phyloP scores from a whole-genome alignment of 2,797 vertebrate species.

The Pempheris klunzingeri region DNA sequence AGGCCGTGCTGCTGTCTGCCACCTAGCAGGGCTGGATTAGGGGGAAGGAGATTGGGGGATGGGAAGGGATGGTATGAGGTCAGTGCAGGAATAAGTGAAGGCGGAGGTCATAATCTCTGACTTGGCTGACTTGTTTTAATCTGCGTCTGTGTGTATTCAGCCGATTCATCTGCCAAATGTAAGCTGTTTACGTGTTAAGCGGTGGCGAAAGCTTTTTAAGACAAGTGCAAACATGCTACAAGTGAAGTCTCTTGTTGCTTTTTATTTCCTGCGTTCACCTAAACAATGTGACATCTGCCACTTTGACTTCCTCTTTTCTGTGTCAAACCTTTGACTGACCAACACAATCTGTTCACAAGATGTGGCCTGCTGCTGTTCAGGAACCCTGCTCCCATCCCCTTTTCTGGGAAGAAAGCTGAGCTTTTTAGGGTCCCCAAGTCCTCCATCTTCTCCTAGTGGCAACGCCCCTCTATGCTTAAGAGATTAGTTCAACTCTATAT shows the following conservation, averaged over 20 bases:
- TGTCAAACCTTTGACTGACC: slow-evolving; percentile 43
- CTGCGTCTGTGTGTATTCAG: slow-evolving; percentile 54
- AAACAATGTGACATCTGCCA: slow-evolving; percentile 64
- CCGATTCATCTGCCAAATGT: slow-evolving; percentile 50
- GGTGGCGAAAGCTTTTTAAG: slow-evolving; percentile 58
- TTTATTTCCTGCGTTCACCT: slow-evolving; percentile 45
- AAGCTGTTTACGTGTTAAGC: slow-evolving; percentile 71
- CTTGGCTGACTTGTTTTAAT: slow-evolving; percentile 75
- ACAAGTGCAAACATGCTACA: slow-evolving; percentile 54
- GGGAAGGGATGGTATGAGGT: slow-evolving; percentile 64
- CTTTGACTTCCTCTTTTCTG: slow-evolving; percentile 37
- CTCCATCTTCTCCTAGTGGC: not conserved
- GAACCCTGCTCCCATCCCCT: slow-evolving; percentile 14
- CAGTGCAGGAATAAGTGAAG: slow-evolving; percentile 74
- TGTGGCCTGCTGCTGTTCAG: slow-evolving; percentile 31
- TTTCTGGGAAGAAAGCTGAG: slow-evolving; percentile 22
- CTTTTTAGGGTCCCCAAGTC: not conserved
- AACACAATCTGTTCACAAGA: slow-evolving; percentile 45
- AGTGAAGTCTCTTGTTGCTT: slow-evolving; percentile 23
- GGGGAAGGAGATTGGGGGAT: slow-evolving; percentile 69
- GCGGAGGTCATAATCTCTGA: slow-evolving; percentile 59
- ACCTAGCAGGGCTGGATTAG: slow-evolving; percentile 75
- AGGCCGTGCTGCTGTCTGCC: slow-evolving; percentile 64
- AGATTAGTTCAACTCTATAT: not conserved
- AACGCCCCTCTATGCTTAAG: not conserved